These are phyloP conservation scores for Brachymystax lenok DNA, from an alignment of 2,797 vertebrate genomes.

Conservation along the genomic window DNA sequence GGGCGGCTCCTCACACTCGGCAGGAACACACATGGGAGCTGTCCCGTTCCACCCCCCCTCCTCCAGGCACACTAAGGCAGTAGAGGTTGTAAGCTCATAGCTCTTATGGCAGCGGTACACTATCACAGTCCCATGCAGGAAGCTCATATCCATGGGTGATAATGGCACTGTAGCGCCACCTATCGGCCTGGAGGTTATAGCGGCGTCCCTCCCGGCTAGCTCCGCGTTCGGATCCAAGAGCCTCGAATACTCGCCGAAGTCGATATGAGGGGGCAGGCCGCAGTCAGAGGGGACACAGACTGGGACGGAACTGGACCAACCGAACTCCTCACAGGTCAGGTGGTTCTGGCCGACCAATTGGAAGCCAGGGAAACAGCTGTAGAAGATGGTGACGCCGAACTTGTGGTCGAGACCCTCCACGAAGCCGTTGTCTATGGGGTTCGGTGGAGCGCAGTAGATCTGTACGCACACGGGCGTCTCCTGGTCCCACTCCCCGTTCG, in stretches of 20 bases:
- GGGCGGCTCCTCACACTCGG: constrained; percentile 82
- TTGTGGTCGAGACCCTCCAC: constrained; percentile 94
- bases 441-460: constrained; percentile 87
- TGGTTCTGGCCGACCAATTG: constrained; percentile 90
- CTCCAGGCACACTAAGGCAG: constrained; percentile 85
- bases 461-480: constrained; percentile 82
- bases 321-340: constrained; percentile 90
- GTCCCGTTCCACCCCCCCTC: constrained; percentile 94
- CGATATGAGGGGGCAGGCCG: constrained; percentile 94
- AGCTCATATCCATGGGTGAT: constrained; percentile 74
- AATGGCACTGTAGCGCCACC: background rate
- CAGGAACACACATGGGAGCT: constrained; percentile 84
- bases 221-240: constrained; percentile 58
- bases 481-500: constrained; percentile 86
- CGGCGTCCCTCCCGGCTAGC: constrained; percentile 53
- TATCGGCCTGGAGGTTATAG: constrained; percentile 25
- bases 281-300: constrained; percentile 88
- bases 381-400: constrained; percentile 94
- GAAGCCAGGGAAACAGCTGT: constrained; percentile 95
- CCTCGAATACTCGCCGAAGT: constrained; percentile 89
- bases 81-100: constrained; percentile 82
- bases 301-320: constrained; percentile 90
- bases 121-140: constrained; percentile 83
- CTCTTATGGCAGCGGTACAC: constrained; percentile 86
- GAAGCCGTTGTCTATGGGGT: constrained; percentile 91